These are phyloP conservation scores for Platerodrilus igneus DNA, from an alignment of 2,888 invertebrate genomes.

Conservation along the genomic window DNA sequence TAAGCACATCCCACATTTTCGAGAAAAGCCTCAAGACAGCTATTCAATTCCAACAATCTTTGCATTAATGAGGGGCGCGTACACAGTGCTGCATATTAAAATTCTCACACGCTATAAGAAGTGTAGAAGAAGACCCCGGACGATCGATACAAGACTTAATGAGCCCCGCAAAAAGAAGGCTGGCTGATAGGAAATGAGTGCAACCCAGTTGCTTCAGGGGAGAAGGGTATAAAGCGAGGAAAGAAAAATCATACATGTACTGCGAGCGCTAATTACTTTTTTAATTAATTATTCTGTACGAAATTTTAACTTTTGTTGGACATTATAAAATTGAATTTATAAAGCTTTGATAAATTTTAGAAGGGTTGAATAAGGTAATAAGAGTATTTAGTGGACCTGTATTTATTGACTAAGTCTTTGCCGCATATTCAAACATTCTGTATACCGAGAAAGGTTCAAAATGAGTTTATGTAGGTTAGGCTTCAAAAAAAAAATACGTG, in stretches of 20 bases:
- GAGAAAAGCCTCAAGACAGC: slow-evolving; percentile 32
- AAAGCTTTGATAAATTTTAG: too few species aligned
- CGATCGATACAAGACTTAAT: slow-evolving; percentile 46
- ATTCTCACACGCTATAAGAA: slow-evolving; percentile 47
- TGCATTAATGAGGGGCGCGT: slow-evolving; percentile 45
- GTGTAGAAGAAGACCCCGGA: slow-evolving; percentile 37
- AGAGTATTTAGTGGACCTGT: too few species aligned
- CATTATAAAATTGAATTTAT: too few species aligned
- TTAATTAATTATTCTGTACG: too few species aligned
- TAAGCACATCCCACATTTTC: slow-evolving; percentile 21
- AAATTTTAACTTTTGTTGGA: too few species aligned
- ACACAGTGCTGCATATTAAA: slow-evolving; percentile 45
- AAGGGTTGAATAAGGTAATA: too few species aligned
- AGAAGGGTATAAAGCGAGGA: slow-evolving; percentile 29
- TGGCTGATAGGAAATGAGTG: slow-evolving; percentile 36
- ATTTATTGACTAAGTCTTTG: too few species aligned
- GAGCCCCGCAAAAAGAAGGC: slow-evolving; percentile 47
- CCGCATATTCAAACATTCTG: too few species aligned
- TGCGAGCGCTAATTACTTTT: slow-evolving; percentile 21
- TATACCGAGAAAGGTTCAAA: too few species aligned
- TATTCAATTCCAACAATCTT: slow-evolving; percentile 42
- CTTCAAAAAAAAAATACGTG: too few species aligned
- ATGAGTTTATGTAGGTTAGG: too few species aligned
- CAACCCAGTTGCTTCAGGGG: slow-evolving; percentile 23
- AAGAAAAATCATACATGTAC: slow-evolving; percentile 27